A percentile compares a stretch with the other conserved stretches of the same genome.
These are phyloP conservation scores for Acanthisitta chloris DNA, from an alignment of 2,113 vertebrate species.

Conservation along the genomic window DNA sequence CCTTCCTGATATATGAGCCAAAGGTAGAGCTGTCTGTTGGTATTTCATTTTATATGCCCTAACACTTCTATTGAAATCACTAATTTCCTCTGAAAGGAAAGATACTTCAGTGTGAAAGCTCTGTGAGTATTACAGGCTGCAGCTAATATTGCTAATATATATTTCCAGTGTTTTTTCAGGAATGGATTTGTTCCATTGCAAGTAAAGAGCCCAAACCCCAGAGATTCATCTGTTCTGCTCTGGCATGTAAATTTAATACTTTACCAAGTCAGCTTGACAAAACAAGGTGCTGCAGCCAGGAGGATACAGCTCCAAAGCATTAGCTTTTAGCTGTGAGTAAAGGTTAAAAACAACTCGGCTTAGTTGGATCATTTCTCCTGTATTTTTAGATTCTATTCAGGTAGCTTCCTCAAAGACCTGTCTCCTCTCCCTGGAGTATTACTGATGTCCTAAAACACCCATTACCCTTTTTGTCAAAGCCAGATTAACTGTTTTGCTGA, in stretches of 20 bases:
- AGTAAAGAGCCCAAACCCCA: neutral
- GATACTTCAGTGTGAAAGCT: neutral
- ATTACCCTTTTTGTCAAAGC: neutral
- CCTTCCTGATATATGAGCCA: neutral
- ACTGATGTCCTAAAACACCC: conserved; percentile 13
- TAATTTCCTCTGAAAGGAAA: neutral
- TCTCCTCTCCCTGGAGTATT: conserved; percentile 15
- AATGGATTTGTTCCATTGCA: neutral
- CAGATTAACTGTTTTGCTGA: neutral
- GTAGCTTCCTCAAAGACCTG: conserved; percentile 11
- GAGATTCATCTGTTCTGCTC: neutral
- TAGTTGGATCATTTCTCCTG: neutral
- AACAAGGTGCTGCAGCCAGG: neutral
- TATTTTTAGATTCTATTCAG: conserved; percentile 54
- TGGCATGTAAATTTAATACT: neutral
- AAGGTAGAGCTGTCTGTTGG: neutral
- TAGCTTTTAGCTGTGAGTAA: neutral
- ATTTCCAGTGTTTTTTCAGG: neutral
- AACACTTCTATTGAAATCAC: neutral
- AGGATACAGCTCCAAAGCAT: neutral
- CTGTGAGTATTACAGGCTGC: neutral
- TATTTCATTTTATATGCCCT: neutral
- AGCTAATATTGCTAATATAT: neutral
- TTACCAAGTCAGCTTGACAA: neutral
- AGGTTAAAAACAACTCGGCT: neutral